phyloP scores from a whole-genome alignment of 2,113 vertebrate genomes.

The Colossoma macropomum region DNA sequence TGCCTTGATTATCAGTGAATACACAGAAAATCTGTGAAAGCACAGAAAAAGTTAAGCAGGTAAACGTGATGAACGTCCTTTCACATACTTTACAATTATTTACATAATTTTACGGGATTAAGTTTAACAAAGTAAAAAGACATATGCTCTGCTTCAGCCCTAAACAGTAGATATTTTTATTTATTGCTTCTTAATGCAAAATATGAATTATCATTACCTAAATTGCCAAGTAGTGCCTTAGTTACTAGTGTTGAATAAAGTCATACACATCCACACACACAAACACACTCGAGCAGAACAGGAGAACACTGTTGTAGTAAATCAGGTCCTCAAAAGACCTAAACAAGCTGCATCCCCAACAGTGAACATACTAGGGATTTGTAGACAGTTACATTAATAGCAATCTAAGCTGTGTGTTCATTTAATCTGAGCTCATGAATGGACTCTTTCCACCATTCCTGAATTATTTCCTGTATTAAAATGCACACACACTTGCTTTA shows the following conservation, averaged over 20 bases:
- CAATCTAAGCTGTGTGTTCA: not conserved
- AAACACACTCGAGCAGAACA: not conserved
- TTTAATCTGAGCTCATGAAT: not conserved
- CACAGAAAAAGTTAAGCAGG: slow-evolving; percentile 41
- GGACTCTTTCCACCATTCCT: not conserved
- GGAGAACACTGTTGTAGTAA: not conserved
- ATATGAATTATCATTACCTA: not conserved
- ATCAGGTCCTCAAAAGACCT: not conserved
- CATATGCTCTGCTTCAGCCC: too few species aligned
- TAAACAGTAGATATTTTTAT: too few species aligned
- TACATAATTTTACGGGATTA: too few species aligned
- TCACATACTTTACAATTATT: not conserved
- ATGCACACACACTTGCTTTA: not conserved
- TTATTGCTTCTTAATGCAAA: not conserved
- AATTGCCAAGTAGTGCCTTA: not conserved
- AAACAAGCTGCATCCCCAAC: not conserved
- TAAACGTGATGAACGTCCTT: not conserved
- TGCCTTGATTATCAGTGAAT: slow-evolving; percentile 46
- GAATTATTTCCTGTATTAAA: not conserved
- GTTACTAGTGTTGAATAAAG: not conserved
- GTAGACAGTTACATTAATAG: not conserved
- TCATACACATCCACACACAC: not conserved
- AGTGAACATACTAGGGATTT: not conserved
- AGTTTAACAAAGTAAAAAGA: too few species aligned
- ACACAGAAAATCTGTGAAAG: slow-evolving; percentile 53